A percentile compares a stretch with the other conserved stretches of the same genome.
Conservation (phyloP, 2,888 invertebrate genomes). For the Acanthopleura granulata region DNA sequence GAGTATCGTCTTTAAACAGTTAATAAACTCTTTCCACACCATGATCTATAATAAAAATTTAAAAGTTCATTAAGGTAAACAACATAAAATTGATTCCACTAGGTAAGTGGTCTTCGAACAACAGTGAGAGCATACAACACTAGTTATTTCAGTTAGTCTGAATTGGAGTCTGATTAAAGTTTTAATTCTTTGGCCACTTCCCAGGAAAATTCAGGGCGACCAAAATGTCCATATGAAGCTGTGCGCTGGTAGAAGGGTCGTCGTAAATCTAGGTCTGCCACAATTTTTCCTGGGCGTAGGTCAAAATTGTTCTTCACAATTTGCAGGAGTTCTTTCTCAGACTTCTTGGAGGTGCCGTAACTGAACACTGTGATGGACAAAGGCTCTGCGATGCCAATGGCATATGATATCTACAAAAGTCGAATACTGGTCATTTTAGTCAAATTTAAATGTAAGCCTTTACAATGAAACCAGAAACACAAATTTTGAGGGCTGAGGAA, state of each 20-base stretch:
- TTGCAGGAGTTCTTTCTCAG: conserved; percentile 83
- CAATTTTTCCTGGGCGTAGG: conserved; percentile 94
- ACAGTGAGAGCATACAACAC: no score
- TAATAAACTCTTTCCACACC: no score
- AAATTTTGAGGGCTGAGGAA: no score
- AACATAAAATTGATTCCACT: no score
- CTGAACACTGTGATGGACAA: conserved; percentile 96
- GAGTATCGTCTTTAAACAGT: neutral
- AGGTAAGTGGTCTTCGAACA: no score
- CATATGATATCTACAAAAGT: conserved; percentile 85
- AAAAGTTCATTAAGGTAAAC: no score
- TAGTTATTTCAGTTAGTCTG: neutral
- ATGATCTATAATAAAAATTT: no score
- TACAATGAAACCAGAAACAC: no score
- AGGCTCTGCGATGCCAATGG: conserved; percentile 97
- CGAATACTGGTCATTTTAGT: neutral
- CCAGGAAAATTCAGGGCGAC: conserved; percentile 95
- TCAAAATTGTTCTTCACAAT: conserved; percentile 96
- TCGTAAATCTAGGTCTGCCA: conserved; percentile 75
- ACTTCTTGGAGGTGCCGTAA: conserved; percentile 90
- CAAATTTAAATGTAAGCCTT: no score
- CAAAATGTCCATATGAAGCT: conserved; percentile 99
- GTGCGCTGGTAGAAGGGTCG: conserved; percentile 97
- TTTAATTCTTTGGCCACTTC: conserved; percentile 85
- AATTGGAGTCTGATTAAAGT: conserved; percentile 18